Evolutionary conservation across 2,113 vertebrate species (phyloP).

Genomic region (Muscicapa adusta): DNA sequence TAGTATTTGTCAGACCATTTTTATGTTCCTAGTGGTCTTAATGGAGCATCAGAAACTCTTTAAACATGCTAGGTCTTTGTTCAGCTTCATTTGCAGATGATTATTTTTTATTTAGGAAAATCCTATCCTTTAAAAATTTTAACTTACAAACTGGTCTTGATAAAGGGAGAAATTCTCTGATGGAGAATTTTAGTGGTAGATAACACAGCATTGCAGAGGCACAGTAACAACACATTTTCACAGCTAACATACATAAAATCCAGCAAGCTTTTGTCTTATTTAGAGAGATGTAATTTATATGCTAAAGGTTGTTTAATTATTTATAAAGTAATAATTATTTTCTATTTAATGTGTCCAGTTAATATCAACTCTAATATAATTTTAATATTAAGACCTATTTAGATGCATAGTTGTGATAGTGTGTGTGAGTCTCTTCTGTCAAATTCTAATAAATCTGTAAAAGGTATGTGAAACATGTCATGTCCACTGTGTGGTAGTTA

Average conservation of each 20-base stretch:
- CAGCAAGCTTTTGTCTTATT: background rate
- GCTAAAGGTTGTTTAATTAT: background rate
- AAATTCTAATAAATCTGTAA: background rate
- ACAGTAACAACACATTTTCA: background rate
- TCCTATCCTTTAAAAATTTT: background rate
- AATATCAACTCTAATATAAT: background rate
- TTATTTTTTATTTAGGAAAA: background rate
- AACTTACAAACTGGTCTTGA: background rate
- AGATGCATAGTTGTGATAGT: background rate
- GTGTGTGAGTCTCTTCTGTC: background rate
- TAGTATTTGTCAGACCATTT: background rate
- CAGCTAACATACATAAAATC: background rate
- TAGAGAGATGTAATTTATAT: background rate
- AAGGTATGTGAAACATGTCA: background rate
- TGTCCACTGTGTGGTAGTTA: background rate
- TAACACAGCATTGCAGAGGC: fast-evolving
- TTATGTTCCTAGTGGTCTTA: background rate
- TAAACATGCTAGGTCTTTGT: background rate
- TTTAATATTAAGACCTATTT: background rate
- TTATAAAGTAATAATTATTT: background rate
- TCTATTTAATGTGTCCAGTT: background rate
- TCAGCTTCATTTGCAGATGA: background rate
- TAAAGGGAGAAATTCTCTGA: background rate
- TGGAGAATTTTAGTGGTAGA: background rate
- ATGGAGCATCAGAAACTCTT: background rate